Evolutionary conservation across 2,113 vertebrate species (phyloP), one percentile per base, ranked within the genome.

Genomic region (Octodon degus): DNA sequence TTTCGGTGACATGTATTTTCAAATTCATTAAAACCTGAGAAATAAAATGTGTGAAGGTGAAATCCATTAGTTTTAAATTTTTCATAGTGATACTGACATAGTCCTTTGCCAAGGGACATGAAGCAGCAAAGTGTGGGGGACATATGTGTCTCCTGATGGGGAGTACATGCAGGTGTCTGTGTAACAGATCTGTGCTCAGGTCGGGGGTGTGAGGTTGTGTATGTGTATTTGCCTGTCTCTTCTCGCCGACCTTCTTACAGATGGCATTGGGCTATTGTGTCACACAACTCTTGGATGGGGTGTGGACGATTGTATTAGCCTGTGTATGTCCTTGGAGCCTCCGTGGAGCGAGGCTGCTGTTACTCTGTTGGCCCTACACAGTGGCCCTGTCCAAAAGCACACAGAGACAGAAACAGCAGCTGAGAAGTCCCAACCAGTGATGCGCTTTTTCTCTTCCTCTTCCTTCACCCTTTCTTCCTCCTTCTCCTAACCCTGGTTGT

Each of bases 21-120:
- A 82, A 86, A 80, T 86, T 94, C 5, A 60, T 72, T 32, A 82
- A 24, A 77, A 60, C 32, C n/a, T 82, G 89, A 94, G 11, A 76
- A 89, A 84, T 94, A 74, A 40, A 96, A 58, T 63, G 92, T 79
- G 11, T 79, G 83, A 62, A 67, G 43, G 67, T 91, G 17, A 63
- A 87, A 84, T 76, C 5, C 37, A 84, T 93, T 50, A n/a, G 9
- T 86, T 86, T 68, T 84, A 86, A 86, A 40, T 89, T 13, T 60
- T 94, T 90, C 93, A 27, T 74, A 90, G 43, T 58, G n/a, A 62
- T 88, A 12, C 43, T 81, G 83, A 55, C 16, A 50, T 19, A 92
- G 14, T 30, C 27, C 13, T 30, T 30, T 80, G 6, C 43, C 76
- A 81, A 76, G n/a, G 81, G n/a, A 81, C 40, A 62, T 1, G 8